A percentile compares a stretch with the other conserved stretches of the same genome.
These are phyloP conservation scores for Xanthia togata DNA, from an alignment of 2,888 invertebrate genomes.

Conservation along the genomic window DNA sequence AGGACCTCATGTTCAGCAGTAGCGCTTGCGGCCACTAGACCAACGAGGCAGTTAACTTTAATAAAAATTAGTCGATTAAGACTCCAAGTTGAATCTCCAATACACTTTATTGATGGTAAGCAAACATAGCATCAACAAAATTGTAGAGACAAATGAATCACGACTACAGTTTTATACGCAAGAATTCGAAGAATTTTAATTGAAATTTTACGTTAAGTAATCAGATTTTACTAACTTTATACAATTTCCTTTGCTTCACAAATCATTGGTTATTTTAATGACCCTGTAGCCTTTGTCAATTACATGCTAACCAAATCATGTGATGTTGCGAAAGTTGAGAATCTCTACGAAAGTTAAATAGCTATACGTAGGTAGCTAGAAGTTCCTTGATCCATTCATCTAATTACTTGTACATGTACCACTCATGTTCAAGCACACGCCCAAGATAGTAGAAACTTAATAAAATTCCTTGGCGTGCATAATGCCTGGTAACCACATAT, in stretches of 20 bases:
- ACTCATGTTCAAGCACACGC: conserved; percentile 27
- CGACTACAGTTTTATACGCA: conserved; percentile 20
- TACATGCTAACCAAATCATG: conserved; percentile 9
- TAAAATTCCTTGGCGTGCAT: conserved; percentile 30
- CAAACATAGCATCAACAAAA: conserved; percentile 9
- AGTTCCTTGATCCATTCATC: neutral
- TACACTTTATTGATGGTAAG: conserved; percentile 4
- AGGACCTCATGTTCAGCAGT: no score
- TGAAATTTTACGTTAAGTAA: conserved; percentile 38
- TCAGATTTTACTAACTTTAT: conserved; percentile 29
- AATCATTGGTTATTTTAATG: conserved; percentile 26
- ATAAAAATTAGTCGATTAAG: conserved; percentile 39
- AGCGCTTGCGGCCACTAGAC: no score
- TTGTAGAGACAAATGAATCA: conserved; percentile 20
- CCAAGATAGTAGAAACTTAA: conserved; percentile 26
- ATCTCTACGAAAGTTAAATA: neutral
- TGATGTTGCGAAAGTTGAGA: conserved; percentile 4
- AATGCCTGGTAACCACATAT: conserved; percentile 25
- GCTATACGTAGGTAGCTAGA: neutral
- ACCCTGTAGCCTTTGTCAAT: neutral
- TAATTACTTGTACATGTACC: conserved; percentile 9
- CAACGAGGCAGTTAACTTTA: no score
- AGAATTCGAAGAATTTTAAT: conserved; percentile 47
- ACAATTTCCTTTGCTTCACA: conserved; percentile 33
- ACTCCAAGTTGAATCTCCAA: conserved; percentile 31